Percentiles rank a stretch among this genome's conserved stretches.
Conservation (phyloP, 2,113 vertebrate species). For the Psammodynastes pulverulentus region DNA sequence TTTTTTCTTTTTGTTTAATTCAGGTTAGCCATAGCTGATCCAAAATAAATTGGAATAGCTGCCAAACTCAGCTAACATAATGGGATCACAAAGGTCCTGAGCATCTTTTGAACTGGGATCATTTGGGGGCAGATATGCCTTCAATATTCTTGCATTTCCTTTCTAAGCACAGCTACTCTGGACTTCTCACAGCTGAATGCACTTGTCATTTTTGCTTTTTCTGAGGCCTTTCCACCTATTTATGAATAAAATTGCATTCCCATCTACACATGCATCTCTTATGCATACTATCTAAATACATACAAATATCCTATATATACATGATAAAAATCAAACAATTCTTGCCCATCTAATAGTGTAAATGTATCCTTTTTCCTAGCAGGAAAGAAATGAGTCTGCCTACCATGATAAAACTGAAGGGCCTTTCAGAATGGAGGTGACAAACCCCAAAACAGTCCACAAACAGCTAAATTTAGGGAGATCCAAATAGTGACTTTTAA, state of each 20-base stretch:
- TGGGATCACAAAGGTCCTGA: neutral
- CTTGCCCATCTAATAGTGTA: neutral
- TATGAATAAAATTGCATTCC: neutral
- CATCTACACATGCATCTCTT: neutral
- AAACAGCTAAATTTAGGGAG: neutral
- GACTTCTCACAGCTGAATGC: neutral
- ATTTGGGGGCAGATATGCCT: neutral
- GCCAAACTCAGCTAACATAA: neutral
- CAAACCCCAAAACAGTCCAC: neutral
- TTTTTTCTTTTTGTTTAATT: neutral
- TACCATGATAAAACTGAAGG: neutral
- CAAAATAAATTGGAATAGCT: neutral
- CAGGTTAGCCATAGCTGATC: neutral
- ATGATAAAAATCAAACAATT: neutral
- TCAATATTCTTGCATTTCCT: neutral
- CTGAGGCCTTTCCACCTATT: neutral
- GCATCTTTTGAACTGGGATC: neutral
- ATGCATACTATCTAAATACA: neutral
- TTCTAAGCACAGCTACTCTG: neutral
- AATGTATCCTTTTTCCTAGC: neutral
- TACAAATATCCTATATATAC: neutral
- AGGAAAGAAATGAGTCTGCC: neutral
- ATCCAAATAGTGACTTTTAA: neutral
- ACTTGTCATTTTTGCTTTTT: neutral
- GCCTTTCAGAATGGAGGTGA: neutral